phyloP scores from a whole-genome alignment of 1,140 invertebrate genomes.

The Lucilia sericata region DNA sequence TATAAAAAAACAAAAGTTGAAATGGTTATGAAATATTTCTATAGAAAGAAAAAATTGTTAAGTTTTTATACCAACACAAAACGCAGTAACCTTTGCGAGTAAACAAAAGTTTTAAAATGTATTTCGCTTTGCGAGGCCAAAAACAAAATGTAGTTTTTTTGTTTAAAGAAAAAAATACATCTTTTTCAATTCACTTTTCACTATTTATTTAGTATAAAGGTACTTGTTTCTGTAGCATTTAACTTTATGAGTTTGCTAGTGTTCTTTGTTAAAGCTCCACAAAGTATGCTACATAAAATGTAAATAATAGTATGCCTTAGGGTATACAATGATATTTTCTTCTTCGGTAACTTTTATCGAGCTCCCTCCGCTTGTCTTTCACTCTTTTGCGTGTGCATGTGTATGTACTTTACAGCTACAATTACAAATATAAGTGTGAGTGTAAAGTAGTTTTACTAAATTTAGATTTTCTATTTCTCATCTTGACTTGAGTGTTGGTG shows the following conservation, averaged over 20 bases:
- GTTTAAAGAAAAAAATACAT: not conserved
- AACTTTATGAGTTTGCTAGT: not conserved
- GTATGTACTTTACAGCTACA: not conserved
- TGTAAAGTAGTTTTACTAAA: not conserved
- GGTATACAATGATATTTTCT: not conserved
- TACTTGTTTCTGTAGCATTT: not conserved
- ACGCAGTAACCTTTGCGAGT: too few relatives aligned
- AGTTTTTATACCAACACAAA: too few relatives aligned
- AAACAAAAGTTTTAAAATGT: too few relatives aligned
- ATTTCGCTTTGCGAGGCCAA: not conserved
- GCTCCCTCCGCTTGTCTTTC: not conserved
- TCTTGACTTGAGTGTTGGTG: not conserved
- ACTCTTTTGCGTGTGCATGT: too few relatives aligned
- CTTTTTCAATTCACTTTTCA: not conserved
- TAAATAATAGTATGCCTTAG: conserved; percentile 6
- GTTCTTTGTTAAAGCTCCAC: not conserved
- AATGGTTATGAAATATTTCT: too few relatives aligned
- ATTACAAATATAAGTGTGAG: not conserved
- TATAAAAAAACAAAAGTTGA: too few relatives aligned
- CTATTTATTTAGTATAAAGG: too few relatives aligned
- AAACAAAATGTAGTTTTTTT: not conserved
- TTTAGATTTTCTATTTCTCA: not conserved
- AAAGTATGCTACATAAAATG: not conserved
- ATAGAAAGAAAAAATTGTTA: too few relatives aligned
- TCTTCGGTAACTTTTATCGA: not conserved